phyloP scores from a whole-genome alignment of 2,113 vertebrate species.

The Pseudorectes ferrugineus region DNA sequence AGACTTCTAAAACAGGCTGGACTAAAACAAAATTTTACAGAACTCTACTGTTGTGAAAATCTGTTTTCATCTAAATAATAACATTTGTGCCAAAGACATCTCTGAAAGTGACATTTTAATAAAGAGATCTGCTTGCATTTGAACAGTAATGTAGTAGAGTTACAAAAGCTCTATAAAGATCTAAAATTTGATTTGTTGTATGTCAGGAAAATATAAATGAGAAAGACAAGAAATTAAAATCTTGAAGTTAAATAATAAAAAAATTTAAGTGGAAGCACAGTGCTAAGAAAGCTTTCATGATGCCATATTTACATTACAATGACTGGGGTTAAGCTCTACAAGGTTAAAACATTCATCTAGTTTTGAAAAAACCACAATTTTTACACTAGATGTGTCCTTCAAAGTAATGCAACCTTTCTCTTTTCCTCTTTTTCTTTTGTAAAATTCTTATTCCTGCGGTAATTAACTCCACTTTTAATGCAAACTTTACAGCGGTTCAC shows the following conservation, averaged over 20 bases:
- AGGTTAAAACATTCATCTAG: background rate
- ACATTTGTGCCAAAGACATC: background rate
- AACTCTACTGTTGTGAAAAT: slow-evolving; percentile 10
- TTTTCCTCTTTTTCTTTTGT: background rate
- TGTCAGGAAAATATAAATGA: slow-evolving; percentile 45
- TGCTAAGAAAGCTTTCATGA: background rate
- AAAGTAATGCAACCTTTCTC: background rate
- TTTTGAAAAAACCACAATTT: slow-evolving; percentile 28
- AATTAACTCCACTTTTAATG: background rate
- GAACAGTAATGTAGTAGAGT: background rate
- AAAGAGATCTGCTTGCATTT: slow-evolving; percentile 29
- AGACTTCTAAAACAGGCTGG: slow-evolving; percentile 14
- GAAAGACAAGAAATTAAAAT: slow-evolving; percentile 36
- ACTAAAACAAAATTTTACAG: slow-evolving; percentile 20
- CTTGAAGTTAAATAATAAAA: background rate
- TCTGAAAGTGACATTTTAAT: slow-evolving; percentile 37
- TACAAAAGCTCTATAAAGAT: slow-evolving; percentile 1
- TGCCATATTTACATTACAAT: background rate
- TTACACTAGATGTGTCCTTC: background rate
- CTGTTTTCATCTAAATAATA: slow-evolving; percentile 46
- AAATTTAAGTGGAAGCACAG: background rate
- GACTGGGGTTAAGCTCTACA: background rate
- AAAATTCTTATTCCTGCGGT: background rate
- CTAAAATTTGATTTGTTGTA: slow-evolving; percentile 5
- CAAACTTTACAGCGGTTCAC: background rate